phyloP scores from a whole-genome alignment of 2,888 invertebrate species.

The Nephrotoma guestfalica region DNA sequence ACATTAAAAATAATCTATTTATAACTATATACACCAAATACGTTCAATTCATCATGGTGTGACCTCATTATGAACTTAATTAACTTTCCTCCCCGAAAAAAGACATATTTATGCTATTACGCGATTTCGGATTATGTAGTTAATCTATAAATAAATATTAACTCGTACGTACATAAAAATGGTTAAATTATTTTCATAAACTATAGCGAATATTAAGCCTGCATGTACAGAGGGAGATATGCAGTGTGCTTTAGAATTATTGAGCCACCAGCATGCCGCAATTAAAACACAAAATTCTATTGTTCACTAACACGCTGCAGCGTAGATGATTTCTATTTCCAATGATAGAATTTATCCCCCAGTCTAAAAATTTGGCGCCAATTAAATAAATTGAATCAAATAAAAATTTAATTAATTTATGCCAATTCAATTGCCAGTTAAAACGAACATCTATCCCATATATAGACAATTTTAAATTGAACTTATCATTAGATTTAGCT shows the following conservation, averaged over 20 bases:
- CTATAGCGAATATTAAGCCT: too few species aligned
- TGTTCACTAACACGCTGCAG: too few species aligned
- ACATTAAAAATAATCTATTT: too few species aligned
- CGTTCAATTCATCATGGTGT: neutral
- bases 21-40: too few species aligned
- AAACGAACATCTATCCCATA: neutral
- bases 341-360: too few species aligned
- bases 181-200: neutral
- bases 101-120: neutral
- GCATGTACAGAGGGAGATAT: too few species aligned
- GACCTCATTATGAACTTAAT: neutral
- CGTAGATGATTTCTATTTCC: too few species aligned
- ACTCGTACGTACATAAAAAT: neutral
- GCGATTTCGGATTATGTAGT: neutral
- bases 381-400: neutral
- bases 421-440: neutral
- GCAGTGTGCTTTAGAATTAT: too few species aligned
- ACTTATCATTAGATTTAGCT: neutral
- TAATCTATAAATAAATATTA: neutral
- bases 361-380: neutral
- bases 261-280: too few species aligned
- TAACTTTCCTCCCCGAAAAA: neutral
- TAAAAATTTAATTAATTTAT: neutral
- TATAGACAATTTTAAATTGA: neutral
- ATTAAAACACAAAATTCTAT: too few species aligned